These are phyloP conservation scores for Drosophila chauvacae DNA, from an alignment of 1,140 invertebrate species.

Conservation along the genomic window DNA sequence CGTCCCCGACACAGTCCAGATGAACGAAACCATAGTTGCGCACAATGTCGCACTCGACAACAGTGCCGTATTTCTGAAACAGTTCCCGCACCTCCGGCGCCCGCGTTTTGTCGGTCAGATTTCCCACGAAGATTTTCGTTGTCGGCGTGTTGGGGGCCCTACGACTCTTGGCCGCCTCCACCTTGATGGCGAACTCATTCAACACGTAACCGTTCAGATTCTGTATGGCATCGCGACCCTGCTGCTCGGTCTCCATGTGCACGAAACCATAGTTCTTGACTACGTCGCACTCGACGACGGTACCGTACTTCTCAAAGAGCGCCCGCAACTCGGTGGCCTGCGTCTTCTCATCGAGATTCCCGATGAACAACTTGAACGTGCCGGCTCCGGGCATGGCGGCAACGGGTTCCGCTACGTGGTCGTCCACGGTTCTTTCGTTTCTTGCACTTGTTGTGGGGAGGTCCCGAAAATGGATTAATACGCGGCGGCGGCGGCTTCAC, in stretches of 20 bases:
- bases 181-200: slow-evolving; percentile 95
- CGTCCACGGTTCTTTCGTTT: slow-evolving; percentile 74
- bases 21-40: slow-evolving; percentile 96
- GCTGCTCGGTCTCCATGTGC: slow-evolving; percentile 97
- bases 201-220: slow-evolving; percentile 95
- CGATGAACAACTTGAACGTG: slow-evolving; percentile 98
- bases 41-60: slow-evolving; percentile 96
- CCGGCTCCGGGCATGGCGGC: slow-evolving; percentile 92
- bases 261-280: slow-evolving; percentile 99
- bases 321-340: slow-evolving; percentile 93
- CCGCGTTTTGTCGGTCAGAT: slow-evolving; percentile 94
- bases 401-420: slow-evolving; percentile 73
- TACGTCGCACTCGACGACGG: slow-evolving; percentile 97
- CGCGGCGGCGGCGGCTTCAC: slow-evolving; percentile 52
- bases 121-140: slow-evolving; percentile 95
- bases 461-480: slow-evolving; percentile 42
- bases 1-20: slow-evolving; percentile 92
- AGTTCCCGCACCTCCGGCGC: slow-evolving; percentile 93
- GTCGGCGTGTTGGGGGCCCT: slow-evolving; percentile 93
- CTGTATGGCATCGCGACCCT: slow-evolving; percentile 95
- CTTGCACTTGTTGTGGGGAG: slow-evolving; percentile 37
- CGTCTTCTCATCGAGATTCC: slow-evolving; percentile 96
- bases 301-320: slow-evolving; percentile 97
- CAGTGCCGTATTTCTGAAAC: slow-evolving; percentile 94
- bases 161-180: slow-evolving; percentile 94